A percentile compares a stretch with the other conserved stretches of the same genome.
Evolutionary conservation across 1,140 invertebrate genomes (phyloP).

Genomic region (Asbolus verrucosus): DNA sequence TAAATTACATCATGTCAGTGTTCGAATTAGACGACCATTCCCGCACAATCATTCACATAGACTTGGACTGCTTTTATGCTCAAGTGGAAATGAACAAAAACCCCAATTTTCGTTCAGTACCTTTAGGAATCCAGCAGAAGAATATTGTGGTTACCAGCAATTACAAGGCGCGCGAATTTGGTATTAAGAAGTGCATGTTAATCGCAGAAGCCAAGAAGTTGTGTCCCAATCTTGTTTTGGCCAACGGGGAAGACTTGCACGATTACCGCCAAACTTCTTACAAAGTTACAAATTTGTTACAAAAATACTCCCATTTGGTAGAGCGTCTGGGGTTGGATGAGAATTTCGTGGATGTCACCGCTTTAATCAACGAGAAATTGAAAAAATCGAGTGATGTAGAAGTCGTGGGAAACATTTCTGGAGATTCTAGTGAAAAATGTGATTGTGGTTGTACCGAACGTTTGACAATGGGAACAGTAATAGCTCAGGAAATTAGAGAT

Average conservation of each 20-base stretch:
- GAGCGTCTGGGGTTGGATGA: conserved; percentile 86
- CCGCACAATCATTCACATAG: conserved; percentile 79
- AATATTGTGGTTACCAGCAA: conserved; percentile 84
- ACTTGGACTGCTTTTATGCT: conserved; percentile 86
- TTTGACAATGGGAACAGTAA: conserved; percentile 74
- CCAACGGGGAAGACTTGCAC: conserved; percentile 82
- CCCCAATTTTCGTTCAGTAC: conserved; percentile 73
- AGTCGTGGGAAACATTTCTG: conserved; percentile 71
- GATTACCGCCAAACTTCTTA: conserved; percentile 79
- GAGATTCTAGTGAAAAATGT: conserved; percentile 69
- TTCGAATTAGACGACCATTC: conserved; percentile 65
- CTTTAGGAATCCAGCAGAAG: conserved; percentile 84
- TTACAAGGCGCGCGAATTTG: conserved; percentile 78
- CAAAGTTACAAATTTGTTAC: conserved; percentile 75
- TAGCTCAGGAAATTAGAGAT: conserved; percentile 78
- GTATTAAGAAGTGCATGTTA: conserved; percentile 80
- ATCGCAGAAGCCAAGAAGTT: conserved; percentile 75
- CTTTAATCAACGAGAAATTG: conserved; percentile 71
- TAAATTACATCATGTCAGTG: conserved; percentile 1
- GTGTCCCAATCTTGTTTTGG: conserved; percentile 76
- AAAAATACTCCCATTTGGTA: conserved; percentile 75
- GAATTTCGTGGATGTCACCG: conserved; percentile 81
- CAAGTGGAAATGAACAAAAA: conserved; percentile 83
- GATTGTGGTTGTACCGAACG: conserved; percentile 77
- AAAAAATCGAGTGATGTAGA: conserved; percentile 62